A percentile compares a stretch with the other conserved stretches of the same genome.
Evolutionary conservation across 2,797 vertebrate genomes (phyloP).

Genomic region (Notolepis coatsorum): DNA sequence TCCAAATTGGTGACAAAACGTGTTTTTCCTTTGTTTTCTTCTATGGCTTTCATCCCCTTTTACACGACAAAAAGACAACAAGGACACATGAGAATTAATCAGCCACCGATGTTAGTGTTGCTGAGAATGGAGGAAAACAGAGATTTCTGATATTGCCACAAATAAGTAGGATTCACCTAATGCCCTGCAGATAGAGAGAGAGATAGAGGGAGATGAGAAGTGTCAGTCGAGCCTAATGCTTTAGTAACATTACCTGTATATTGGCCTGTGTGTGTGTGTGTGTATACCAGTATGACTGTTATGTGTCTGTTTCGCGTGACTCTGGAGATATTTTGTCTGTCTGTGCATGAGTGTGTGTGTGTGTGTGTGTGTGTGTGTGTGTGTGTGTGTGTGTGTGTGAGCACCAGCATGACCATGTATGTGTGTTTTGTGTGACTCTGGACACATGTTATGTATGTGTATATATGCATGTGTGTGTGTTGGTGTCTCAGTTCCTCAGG

Average conservation of each 20-base stretch:
- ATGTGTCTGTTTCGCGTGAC: slow-evolving; percentile 33
- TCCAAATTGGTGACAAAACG: slow-evolving; percentile 71
- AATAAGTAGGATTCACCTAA: slow-evolving; percentile 99
- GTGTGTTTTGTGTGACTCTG: neutral
- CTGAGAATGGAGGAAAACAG: slow-evolving; percentile 84
- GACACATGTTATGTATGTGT: slow-evolving; percentile 19
- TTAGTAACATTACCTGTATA: slow-evolving; percentile 73
- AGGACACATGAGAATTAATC: slow-evolving; percentile 77
- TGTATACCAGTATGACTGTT: slow-evolving; percentile 65
- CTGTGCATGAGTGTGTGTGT: neutral
- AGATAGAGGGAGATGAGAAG: slow-evolving; percentile 75
- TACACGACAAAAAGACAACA: slow-evolving; percentile 82
- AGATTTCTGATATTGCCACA: slow-evolving; percentile 99
- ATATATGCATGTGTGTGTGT: slow-evolving; percentile 3
- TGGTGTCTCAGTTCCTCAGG: slow-evolving; percentile 92
- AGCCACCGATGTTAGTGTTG: slow-evolving; percentile 78
- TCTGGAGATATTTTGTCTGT: slow-evolving; percentile 27
- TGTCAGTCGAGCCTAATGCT: slow-evolving; percentile 78
- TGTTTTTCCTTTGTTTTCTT: slow-evolving; percentile 75
- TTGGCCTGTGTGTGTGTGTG: neutral
- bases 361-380: slow-evolving; percentile 18
- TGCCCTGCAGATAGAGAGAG: slow-evolving; percentile 94
- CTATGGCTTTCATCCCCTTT: slow-evolving; percentile 99
- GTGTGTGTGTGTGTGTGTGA: neutral
- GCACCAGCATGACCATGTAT: neutral